A percentile compares a stretch with the other conserved stretches of the same genome.
Evolutionary conservation across 2,888 invertebrate genomes (phyloP).

Genomic region (Tholera decimalis): DNA sequence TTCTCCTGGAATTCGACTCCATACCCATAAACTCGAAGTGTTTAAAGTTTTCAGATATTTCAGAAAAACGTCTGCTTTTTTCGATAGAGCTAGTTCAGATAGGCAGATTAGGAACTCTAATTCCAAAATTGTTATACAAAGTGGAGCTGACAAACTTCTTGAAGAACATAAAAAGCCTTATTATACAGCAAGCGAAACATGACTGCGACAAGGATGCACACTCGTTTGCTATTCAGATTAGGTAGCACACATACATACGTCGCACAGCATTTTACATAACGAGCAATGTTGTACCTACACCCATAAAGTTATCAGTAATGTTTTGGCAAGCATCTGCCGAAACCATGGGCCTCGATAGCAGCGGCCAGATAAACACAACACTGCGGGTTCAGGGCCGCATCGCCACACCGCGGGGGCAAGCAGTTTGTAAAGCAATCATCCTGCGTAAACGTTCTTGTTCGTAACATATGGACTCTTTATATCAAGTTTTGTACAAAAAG

Average conservation of each 20-base stretch:
- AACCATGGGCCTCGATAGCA: constrained; percentile 78
- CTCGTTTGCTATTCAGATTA: constrained; percentile 52
- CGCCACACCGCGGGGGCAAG: constrained; percentile 77
- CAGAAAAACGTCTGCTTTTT: constrained; percentile 14
- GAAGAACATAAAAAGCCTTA: constrained; percentile 15
- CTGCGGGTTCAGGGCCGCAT: constrained; percentile 83
- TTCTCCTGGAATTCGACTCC: constrained; percentile 70
- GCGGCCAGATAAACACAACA: constrained; percentile 81
- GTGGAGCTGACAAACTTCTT: constrained; percentile 7
- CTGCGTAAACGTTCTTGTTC: constrained; percentile 70
- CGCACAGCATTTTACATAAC: constrained; percentile 39
- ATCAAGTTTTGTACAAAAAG: constrained; percentile 71
- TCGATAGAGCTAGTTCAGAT: too few relatives aligned
- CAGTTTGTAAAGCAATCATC: constrained; percentile 75
- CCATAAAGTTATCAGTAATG: constrained; percentile 78
- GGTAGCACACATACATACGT: constrained; percentile 57
- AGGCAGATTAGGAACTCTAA: not conserved
- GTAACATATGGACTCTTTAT: constrained; percentile 72
- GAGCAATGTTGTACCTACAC: constrained; percentile 53
- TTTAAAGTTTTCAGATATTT: constrained; percentile 18
- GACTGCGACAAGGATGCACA: constrained; percentile 18
- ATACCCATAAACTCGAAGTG: constrained; percentile 9
- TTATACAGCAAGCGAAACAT: constrained; percentile 15
- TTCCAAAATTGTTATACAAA: constrained; percentile 4
- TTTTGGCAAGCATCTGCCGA: constrained; percentile 87